phyloP scores from a whole-genome alignment of 30 jellyfish, hydroid and myxozoan species.

The Phacellophora camtschatica region DNA sequence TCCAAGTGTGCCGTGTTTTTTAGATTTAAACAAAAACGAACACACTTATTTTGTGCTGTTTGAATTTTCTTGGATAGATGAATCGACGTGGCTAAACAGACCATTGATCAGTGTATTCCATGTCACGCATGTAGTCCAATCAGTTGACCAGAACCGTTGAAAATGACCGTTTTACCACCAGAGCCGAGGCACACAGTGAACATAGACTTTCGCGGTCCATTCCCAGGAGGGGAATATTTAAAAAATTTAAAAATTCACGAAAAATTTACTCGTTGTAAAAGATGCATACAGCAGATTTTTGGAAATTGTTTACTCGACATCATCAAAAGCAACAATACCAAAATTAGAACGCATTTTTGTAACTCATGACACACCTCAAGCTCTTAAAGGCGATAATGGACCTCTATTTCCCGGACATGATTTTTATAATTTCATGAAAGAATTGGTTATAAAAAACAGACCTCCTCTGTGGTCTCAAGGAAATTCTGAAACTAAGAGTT shows the following conservation, averaged over 20 bases:
- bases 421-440: background rate
- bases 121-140: constrained; percentile 27
- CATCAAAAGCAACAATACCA: constrained; percentile 19
- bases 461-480: constrained; percentile 54
- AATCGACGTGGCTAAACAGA: constrained; percentile 2
- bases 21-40: no score
- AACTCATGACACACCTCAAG: constrained; percentile 1
- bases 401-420: constrained; percentile 14
- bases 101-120: constrained; percentile 16
- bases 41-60: no score
- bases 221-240: constrained; percentile 12
- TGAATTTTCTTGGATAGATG: no score
- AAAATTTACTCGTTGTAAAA: constrained; percentile 20
- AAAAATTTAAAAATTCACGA: no score
- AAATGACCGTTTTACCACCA: constrained; percentile 6
- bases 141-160: constrained; percentile 7
- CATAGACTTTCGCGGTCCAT: constrained; percentile 52
- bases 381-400: constrained; percentile 7
- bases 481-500: constrained; percentile 37
- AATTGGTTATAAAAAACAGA: constrained; percentile 19
- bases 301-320: constrained; percentile 13
- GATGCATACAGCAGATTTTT: constrained; percentile 17
- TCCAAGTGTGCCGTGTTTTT: no score
- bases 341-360: constrained; percentile 14
- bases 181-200: constrained; percentile 31